Conservation (phyloP, 2,888 invertebrate genomes). For the Micropterix aruncella region DNA sequence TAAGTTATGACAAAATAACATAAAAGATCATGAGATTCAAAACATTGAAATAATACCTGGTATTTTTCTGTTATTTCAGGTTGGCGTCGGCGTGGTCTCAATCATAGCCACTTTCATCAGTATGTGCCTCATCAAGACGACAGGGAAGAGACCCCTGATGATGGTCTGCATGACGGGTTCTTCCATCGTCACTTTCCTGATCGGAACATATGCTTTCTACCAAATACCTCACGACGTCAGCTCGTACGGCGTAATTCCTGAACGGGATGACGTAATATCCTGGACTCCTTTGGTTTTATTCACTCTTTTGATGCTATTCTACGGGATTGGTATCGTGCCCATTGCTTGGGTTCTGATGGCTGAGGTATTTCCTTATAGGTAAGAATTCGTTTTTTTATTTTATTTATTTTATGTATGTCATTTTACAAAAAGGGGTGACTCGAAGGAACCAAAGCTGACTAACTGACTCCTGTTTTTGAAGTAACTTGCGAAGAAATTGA, state of each 20-base stretch:
- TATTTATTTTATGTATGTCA: too few species aligned
- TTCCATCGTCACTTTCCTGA: slow-evolving; percentile 19
- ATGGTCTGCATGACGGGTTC: slow-evolving; percentile 26
- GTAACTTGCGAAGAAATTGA: too few species aligned
- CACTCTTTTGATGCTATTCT: slow-evolving; percentile 12
- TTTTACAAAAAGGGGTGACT: too few species aligned
- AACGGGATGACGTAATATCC: slow-evolving; percentile 5
- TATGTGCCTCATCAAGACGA: background rate
- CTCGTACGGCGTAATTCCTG: slow-evolving; percentile 13
- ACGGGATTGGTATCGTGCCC: slow-evolving; percentile 16
- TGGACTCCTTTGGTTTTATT: slow-evolving; percentile 16
- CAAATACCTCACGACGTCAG: slow-evolving; percentile 13
- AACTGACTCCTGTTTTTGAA: too few species aligned
- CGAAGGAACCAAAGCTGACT: too few species aligned
- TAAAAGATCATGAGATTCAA: too few species aligned
- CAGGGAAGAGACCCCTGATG: slow-evolving; percentile 25
- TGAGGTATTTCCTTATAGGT: slow-evolving; percentile 24
- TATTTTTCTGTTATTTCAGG: background rate
- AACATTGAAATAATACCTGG: too few species aligned
- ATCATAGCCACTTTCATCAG: background rate
- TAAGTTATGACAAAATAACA: too few species aligned
- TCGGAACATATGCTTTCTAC: slow-evolving; percentile 17
- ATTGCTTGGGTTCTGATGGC: slow-evolving; percentile 22
- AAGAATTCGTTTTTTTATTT: slow-evolving; percentile 3
- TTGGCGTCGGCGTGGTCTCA: background rate